Base-by-base conservation (phyloP, 2,888 invertebrate species). In the Argyra leucocephala region DNA sequence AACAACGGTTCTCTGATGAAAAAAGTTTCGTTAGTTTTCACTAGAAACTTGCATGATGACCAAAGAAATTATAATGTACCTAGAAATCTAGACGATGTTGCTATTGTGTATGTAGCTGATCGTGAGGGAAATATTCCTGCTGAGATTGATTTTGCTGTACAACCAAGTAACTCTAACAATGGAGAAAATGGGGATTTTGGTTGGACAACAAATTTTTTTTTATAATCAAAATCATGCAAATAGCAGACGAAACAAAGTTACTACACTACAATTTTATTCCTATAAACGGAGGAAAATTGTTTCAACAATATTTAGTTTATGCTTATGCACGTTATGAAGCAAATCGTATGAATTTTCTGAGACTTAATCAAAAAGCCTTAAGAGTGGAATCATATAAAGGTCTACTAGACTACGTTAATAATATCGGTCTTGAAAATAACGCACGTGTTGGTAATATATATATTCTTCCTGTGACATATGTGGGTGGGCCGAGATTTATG, bases 341-440 rank as follows among this genome's bases (percentile, higher is more conserved):
- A 7, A 60, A 22, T 24, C 4, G 18, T 10, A 23, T 15, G 5
- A 15, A 10, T 9, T 22, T 23, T 24, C 5, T 23, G 12, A 23
- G 24, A 9, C 23, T 10, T 22, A 22, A 60, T 23, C 24, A 60
- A 24, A 60, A 22, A 12, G 18, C 23, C 22, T 26, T 31, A 26
- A 15, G 21, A 60, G 57, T n/a, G 61, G 57, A 61, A 57, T 60
- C n/a, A 37, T 15, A 61, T 22, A 22, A 22, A 22, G 48, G 22
- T 15, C 23, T 22, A 12, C n/a, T 58, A 58, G 48, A 67, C 61
- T 12, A 37, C 12, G 37, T 37, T 37, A 37, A 69, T 65, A 62
- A 69, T 69, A 66, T 65, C 66, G 67, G 66, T 65, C 67, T 23
- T 6, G 18, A 66, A 59, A 36, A 62, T 48, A 22, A 63, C 60